A percentile compares a stretch with the other conserved stretches of the same genome.
Evolutionary conservation across 2,113 vertebrate species (phyloP).

Genomic region (Sprattus sprattus): DNA sequence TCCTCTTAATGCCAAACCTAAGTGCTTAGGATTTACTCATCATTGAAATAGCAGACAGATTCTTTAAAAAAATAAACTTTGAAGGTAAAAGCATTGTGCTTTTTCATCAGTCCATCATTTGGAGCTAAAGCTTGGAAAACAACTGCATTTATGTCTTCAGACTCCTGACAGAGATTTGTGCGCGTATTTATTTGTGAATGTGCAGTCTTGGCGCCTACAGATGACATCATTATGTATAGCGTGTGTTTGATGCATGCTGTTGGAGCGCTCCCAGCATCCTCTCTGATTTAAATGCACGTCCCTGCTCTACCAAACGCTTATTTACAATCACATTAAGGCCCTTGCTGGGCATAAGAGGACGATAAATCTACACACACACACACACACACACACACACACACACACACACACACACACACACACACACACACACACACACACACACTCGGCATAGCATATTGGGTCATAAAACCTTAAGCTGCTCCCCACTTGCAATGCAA

Average conservation of each 20-base stretch:
- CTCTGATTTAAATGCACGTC: background rate
- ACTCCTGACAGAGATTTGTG: background rate
- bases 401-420: background rate
- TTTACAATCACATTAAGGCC: constrained; percentile 6
- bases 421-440: background rate
- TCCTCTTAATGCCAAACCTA: background rate
- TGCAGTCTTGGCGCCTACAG: background rate
- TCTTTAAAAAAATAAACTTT: too few species aligned
- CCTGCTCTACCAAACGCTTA: background rate
- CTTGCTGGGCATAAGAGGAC: background rate
- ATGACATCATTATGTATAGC: background rate
- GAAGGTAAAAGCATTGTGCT: too few species aligned
- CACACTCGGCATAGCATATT: constrained; percentile 30
- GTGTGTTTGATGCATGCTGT: background rate
- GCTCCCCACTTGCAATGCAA: constrained; percentile 52
- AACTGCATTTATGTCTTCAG: background rate
- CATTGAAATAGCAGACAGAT: too few species aligned
- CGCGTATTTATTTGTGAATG: background rate
- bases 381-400: constrained; percentile 3
- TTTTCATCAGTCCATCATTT: too few species aligned
- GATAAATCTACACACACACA: background rate
- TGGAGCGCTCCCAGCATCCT: background rate
- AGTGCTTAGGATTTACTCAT: background rate
- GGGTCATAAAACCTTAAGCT: constrained; percentile 45
- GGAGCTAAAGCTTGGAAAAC: too few species aligned